Percentiles rank a stretch among this genome's conserved stretches.
phyloP scores from a whole-genome alignment of 2,797 vertebrate species.

The Pangasius larnaudii region DNA sequence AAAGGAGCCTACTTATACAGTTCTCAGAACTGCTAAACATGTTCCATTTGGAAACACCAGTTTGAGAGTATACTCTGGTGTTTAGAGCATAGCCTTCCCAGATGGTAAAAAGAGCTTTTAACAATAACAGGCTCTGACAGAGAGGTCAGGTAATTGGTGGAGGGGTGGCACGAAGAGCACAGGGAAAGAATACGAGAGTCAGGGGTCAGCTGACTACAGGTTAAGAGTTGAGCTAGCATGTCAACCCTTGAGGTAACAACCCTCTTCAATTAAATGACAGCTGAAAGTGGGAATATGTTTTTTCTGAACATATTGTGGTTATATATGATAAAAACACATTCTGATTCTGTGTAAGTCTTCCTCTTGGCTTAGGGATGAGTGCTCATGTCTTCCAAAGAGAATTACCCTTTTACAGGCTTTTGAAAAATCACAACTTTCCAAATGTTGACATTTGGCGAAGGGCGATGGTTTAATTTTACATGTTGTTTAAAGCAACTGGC shows the following conservation, averaged over 20 bases:
- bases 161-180: constrained; percentile 51
- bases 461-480: constrained; percentile 77
- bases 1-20: constrained; percentile 35
- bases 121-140: constrained; percentile 64
- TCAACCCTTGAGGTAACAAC: constrained; percentile 74
- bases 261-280: constrained; percentile 67
- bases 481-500: constrained; percentile 77
- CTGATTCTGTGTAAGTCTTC: background rate
- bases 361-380: constrained; percentile 20
- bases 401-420: constrained; percentile 65
- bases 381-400: constrained; percentile 46
- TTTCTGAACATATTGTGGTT: constrained; percentile 63
- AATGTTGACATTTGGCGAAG: constrained; percentile 71
- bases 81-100: constrained; percentile 52
- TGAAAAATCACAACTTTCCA: constrained; percentile 69
- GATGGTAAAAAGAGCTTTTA: constrained; percentile 57
- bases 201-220: constrained; percentile 73
- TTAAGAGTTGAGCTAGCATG: constrained; percentile 75
- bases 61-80: constrained; percentile 46
- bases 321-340: constrained; percentile 60
- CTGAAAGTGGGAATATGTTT: constrained; percentile 60
- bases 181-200: constrained; percentile 65
- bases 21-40: constrained; percentile 35
- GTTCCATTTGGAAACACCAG: constrained; percentile 44
- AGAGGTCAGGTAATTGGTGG: constrained; percentile 68